Evolutionary conservation across 2,888 invertebrate species (phyloP).

Genomic region (Caenorhabditis wallacei): DNA sequence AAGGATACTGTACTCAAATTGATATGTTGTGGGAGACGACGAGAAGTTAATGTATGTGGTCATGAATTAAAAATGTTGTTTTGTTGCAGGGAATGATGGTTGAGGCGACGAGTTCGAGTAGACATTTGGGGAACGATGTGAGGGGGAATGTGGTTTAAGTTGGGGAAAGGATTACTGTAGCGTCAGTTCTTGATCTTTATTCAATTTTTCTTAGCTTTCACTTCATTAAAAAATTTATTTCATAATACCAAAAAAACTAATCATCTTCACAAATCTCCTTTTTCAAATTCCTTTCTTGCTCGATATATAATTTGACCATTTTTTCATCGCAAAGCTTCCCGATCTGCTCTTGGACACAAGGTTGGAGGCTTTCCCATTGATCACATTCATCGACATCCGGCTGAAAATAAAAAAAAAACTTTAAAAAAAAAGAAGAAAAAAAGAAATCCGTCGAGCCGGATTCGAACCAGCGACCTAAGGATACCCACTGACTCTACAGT

Average conservation of each 20-base stretch:
- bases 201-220: too few species aligned
- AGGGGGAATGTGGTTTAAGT: too few species aligned
- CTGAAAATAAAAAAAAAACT: not conserved
- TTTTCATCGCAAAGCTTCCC: slow-evolving; percentile 18
- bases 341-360: slow-evolving; percentile 33
- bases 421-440: slow-evolving; percentile 31
- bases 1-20: too few species aligned
- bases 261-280: not conserved
- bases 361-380: slow-evolving; percentile 43
- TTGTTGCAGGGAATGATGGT: too few species aligned
- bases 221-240: not conserved
- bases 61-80: too few species aligned
- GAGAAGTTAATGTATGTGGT: too few species aligned
- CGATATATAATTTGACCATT: not conserved
- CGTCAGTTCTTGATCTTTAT: too few species aligned
- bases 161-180: too few species aligned
- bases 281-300: slow-evolving; percentile 16
- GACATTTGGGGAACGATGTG: too few species aligned
- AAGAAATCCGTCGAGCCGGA: slow-evolving; percentile 74
- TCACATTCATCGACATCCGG: slow-evolving; percentile 29
- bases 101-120: too few species aligned
- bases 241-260: not conserved
- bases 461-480: slow-evolving; percentile 78
- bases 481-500: slow-evolving; percentile 73
- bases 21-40: too few species aligned